These are phyloP conservation scores for Crossaster papposus DNA, from an alignment of 53 echinoderm and acorn worm genomes.

Conservation along the genomic window DNA sequence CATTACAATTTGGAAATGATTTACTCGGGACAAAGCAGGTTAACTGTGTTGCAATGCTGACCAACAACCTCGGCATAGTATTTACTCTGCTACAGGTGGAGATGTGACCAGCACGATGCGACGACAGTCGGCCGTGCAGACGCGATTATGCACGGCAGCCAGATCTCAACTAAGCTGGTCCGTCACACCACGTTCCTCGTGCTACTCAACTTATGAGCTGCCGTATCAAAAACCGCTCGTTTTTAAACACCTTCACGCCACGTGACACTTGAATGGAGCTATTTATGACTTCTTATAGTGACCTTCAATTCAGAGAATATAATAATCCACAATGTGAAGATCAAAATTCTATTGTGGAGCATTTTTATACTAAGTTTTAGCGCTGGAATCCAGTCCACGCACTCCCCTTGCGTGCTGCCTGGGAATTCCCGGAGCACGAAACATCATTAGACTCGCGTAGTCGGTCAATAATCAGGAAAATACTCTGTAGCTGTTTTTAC, in stretches of 20 bases:
- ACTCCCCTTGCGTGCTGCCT: conserved; percentile 8
- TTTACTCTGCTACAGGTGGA: too few relatives aligned
- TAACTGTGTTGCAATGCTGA: too few relatives aligned
- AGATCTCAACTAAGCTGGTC: neutral
- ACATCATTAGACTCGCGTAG: conserved; percentile 24
- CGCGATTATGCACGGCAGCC: neutral
- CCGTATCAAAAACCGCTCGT: neutral
- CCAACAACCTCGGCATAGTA: too few relatives aligned
- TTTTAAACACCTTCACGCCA: neutral
- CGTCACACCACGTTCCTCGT: neutral
- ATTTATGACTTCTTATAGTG: neutral
- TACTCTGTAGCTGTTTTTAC: too few relatives aligned
- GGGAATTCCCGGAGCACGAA: conserved; percentile 50
- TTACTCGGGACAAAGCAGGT: too few relatives aligned
- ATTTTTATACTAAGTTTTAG: too few relatives aligned
- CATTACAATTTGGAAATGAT: too few relatives aligned
- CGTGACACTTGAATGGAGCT: neutral
- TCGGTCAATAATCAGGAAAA: neutral
- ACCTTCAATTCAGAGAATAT: neutral
- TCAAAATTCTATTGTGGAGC: neutral
- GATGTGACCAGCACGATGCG: too few relatives aligned
- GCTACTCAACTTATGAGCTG: neutral
- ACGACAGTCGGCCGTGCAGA: too few relatives aligned
- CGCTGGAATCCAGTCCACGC: neutral
- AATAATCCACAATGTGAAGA: neutral